A percentile compares a stretch with the other conserved stretches of the same genome.
phyloP scores from a whole-genome alignment of 2,797 vertebrate genomes.

The Phrynocephalus forsythii region DNA sequence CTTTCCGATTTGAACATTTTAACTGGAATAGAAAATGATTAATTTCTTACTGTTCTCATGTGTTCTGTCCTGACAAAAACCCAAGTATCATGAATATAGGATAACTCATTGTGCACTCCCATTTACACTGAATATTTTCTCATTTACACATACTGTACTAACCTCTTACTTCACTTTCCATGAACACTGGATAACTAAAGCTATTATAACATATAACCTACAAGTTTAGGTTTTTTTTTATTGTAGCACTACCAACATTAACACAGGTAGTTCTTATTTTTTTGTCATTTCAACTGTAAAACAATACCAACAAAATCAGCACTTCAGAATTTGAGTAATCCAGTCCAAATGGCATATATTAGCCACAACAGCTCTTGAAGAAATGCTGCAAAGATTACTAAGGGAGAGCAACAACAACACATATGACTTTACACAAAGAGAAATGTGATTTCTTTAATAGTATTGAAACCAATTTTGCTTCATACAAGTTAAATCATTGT shows the following conservation, averaged over 20 bases:
- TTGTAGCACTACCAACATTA: background rate
- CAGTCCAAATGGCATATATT: background rate
- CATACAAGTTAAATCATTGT: constrained; percentile 48
- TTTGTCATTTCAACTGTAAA: constrained; percentile 15
- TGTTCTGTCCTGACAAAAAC: background rate
- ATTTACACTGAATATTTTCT: background rate
- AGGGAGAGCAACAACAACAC: background rate
- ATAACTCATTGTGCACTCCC: background rate
- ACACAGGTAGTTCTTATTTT: background rate
- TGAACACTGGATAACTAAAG: background rate
- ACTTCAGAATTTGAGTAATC: constrained; percentile 9
- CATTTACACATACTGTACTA: background rate
- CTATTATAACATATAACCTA: background rate
- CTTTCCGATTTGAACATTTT: constrained; percentile 1
- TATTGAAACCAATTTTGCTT: constrained; percentile 16
- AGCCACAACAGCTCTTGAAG: background rate
- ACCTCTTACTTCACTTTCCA: too few species aligned
- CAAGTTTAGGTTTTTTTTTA: background rate
- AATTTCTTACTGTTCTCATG: background rate
- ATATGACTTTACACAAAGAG: constrained; percentile 25
- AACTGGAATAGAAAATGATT: background rate
- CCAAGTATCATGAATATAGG: background rate
- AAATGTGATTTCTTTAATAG: constrained; percentile 31
- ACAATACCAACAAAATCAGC: background rate
- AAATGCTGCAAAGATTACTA: background rate